Conservation (phyloP, 2,888 invertebrate genomes). For the Protodeltote pygarga region DNA sequence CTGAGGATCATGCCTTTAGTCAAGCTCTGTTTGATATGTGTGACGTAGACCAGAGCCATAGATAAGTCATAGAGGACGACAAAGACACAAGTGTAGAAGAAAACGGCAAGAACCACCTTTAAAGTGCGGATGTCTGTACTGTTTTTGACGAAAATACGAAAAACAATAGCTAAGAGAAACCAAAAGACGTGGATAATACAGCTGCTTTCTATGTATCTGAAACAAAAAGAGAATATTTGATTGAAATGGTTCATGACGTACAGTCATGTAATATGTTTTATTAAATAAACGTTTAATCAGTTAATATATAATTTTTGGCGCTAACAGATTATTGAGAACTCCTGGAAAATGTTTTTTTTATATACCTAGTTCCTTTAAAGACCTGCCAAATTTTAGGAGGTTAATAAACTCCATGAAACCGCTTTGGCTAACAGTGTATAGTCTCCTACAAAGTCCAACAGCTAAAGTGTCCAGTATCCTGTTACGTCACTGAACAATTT, state of each 20-base stretch:
- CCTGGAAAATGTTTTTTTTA: too few species aligned
- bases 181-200: slow-evolving; percentile 63
- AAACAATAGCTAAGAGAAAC: slow-evolving; percentile 55
- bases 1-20: slow-evolving; percentile 72
- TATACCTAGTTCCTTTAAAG: too few species aligned
- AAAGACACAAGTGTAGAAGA: slow-evolving; percentile 54
- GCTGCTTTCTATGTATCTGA: slow-evolving; percentile 68
- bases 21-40: slow-evolving; percentile 73
- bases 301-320: too few species aligned
- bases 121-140: slow-evolving; percentile 39
- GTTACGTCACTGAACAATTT: too few species aligned
- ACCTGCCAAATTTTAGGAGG: too few species aligned
- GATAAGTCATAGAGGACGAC: slow-evolving; percentile 68
- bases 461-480: too few species aligned
- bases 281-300: neutral
- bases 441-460: too few species aligned
- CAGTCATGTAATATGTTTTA: too few species aligned
- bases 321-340: too few species aligned
- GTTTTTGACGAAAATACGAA: slow-evolving; percentile 46
- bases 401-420: too few species aligned
- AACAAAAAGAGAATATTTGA: slow-evolving; percentile 28
- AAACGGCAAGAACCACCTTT: slow-evolving; percentile 51
- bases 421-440: too few species aligned
- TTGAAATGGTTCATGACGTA: too few species aligned
- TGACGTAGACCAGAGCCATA: slow-evolving; percentile 73